Percentiles rank a stretch among this genome's conserved stretches.
Conservation (phyloP, 2,113 vertebrate genomes). For the Microtus pennsylvanicus region DNA sequence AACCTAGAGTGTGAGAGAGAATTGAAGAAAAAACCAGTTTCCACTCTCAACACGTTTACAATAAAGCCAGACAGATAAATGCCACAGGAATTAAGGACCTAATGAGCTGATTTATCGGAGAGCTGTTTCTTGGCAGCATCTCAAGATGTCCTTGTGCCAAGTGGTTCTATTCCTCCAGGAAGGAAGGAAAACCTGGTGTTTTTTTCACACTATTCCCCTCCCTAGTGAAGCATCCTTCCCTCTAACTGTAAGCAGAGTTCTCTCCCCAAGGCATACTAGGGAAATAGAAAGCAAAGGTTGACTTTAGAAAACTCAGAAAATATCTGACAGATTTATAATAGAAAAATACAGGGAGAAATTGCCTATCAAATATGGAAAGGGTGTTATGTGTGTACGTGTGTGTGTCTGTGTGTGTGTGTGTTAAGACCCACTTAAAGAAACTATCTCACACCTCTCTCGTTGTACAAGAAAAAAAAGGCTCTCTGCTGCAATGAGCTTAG, state of each 20-base stretch:
- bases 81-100: constrained; percentile 51
- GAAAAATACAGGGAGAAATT: background rate
- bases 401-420: background rate
- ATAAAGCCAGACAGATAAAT: constrained; percentile 38
- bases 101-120: constrained; percentile 53
- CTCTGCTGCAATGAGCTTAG: constrained; percentile 2
- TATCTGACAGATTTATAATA: constrained; percentile 15
- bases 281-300: constrained; percentile 23
- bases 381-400: background rate
- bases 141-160: constrained; percentile 46
- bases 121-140: constrained; percentile 49
- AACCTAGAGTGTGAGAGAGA: background rate
- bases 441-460: constrained; percentile 18
- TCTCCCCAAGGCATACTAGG: background rate
- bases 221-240: background rate
- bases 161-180: constrained; percentile 28
- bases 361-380: background rate
- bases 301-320: constrained; percentile 25
- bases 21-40: background rate
- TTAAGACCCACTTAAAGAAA: constrained; percentile 47
- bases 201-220: background rate
- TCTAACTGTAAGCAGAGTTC: background rate
- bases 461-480: constrained; percentile 30
- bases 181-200: constrained; percentile 29
- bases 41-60: constrained; percentile 4